phyloP scores from a whole-genome alignment of 2,797 vertebrate species.

The Ispidina lecontei region DNA sequence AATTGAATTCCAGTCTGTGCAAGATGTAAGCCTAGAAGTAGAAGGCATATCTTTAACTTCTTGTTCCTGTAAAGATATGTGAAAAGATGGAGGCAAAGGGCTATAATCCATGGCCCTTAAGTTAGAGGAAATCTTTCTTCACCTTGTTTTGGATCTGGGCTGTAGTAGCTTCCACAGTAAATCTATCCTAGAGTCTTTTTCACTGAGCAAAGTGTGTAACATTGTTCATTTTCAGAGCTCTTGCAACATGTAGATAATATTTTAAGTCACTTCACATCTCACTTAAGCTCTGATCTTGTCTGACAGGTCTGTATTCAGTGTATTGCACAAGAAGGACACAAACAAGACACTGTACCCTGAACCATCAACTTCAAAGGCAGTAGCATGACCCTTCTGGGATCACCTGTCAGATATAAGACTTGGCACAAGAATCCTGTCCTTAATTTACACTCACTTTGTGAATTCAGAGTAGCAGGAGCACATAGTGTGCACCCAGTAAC shows the following conservation, averaged over 20 bases:
- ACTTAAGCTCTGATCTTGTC: not conserved
- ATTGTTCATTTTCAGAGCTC: not conserved
- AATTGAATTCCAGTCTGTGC: conserved; percentile 47
- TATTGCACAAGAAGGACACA: not conserved
- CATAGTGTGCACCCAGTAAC: too few species aligned
- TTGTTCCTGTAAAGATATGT: not conserved
- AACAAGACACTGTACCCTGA: not conserved
- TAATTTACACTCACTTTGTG: not conserved
- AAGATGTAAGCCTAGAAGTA: conserved; percentile 11
- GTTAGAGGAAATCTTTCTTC: conserved; percentile 6
- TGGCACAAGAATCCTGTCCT: not conserved
- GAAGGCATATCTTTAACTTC: conserved; percentile 19
- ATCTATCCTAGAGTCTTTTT: not conserved
- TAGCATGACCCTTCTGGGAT: not conserved
- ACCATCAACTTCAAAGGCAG: not conserved
- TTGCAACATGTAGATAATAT: not conserved
- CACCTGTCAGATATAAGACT: not conserved
- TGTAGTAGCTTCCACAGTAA: not conserved
- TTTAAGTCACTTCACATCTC: not conserved
- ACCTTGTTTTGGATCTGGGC: not conserved
- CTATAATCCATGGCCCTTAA: not conserved
- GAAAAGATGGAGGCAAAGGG: conserved; percentile 10
- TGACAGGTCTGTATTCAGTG: not conserved
- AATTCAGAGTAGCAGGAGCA: not conserved
- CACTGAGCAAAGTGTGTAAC: not conserved